Evolutionary conservation across 2,113 vertebrate species (phyloP).

Genomic region (Paramormyrops kingsleyae): DNA sequence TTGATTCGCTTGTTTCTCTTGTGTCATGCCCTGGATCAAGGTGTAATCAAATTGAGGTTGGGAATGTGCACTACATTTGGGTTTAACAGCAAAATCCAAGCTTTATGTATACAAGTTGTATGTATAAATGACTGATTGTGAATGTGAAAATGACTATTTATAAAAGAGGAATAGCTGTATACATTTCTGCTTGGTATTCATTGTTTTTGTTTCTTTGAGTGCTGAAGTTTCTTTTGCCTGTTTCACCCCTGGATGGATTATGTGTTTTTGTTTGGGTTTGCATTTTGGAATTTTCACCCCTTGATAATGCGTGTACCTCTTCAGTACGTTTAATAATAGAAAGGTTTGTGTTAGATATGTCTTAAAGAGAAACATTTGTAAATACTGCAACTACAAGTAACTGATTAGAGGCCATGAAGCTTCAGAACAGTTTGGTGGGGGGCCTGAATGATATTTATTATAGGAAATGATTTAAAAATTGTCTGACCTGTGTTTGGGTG

Average conservation of each 20-base stretch:
- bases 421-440: constrained; percentile 12
- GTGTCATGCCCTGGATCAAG: constrained; percentile 29
- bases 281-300: neutral
- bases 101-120: neutral
- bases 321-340: constrained; percentile 41
- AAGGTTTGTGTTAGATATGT: neutral
- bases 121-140: constrained; percentile 23
- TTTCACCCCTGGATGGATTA: neutral
- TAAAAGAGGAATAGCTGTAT: constrained; percentile 32
- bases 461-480: neutral
- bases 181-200: constrained; percentile 34
- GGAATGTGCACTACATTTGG: constrained; percentile 13
- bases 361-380: constrained; percentile 21
- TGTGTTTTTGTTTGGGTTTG: neutral
- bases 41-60: neutral
- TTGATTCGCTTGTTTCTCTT: neutral
- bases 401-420: constrained; percentile 18
- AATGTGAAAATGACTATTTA: neutral
- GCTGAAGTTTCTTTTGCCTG: constrained; percentile 1
- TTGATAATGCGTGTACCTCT: constrained; percentile 19
- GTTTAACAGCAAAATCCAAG: neutral
- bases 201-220: constrained; percentile 15
- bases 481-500: neutral
- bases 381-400: constrained; percentile 27
- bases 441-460: neutral